Conservation (phyloP, 2,113 vertebrate species). For the Ivindomyrus marchei region DNA sequence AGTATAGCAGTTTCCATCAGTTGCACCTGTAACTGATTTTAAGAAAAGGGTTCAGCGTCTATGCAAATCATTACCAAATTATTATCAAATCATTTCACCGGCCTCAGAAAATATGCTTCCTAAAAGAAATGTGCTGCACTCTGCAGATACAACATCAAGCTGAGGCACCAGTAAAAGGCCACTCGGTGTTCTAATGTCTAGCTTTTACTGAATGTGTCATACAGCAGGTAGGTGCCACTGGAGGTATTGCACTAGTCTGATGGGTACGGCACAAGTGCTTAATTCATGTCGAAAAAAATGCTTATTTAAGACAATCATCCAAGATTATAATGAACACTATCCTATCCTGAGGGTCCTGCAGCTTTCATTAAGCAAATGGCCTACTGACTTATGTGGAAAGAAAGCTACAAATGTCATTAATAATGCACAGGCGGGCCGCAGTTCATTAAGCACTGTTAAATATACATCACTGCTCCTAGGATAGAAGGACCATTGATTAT, state of each 20-base stretch:
- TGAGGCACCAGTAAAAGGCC: background rate
- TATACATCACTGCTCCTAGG: background rate
- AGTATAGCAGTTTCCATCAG: background rate
- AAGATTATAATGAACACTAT: background rate
- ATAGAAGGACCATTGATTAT: background rate
- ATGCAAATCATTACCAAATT: background rate
- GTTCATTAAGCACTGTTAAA: constrained; percentile 5
- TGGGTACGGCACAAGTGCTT: background rate
- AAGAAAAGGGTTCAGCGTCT: background rate
- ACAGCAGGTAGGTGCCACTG: background rate
- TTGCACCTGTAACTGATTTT: background rate
- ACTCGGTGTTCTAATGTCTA: background rate
- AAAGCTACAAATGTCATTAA: background rate
- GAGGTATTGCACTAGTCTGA: background rate
- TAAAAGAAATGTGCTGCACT: background rate
- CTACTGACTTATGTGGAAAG: background rate
- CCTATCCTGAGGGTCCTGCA: background rate
- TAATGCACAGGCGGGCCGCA: background rate
- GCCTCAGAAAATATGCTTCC: background rate
- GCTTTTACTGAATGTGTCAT: background rate
- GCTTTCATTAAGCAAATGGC: background rate
- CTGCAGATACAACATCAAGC: background rate
- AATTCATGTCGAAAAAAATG: background rate
- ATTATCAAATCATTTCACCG: background rate
- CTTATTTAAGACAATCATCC: background rate